phyloP scores from a whole-genome alignment of 64 coral and sea anemone species.

The Porites australiensis region DNA sequence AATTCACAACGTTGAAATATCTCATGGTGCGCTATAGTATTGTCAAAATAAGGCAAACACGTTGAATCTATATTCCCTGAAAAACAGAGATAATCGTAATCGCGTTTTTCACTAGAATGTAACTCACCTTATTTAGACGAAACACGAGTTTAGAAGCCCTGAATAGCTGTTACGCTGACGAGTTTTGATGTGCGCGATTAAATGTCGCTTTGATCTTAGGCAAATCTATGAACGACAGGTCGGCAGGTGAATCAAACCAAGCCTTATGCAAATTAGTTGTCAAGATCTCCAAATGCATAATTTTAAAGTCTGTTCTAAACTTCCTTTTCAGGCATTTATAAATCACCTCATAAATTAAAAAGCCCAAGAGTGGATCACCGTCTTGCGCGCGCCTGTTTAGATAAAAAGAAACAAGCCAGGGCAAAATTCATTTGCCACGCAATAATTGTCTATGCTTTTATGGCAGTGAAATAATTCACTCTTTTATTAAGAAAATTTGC shows the following conservation, averaged over 20 bases:
- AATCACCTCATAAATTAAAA: background rate
- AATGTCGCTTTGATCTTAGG: conserved; percentile 52
- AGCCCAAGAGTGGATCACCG: background rate
- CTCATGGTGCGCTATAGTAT: conserved; percentile 21
- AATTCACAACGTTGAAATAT: background rate
- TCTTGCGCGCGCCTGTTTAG: conserved; percentile 3
- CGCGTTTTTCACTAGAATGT: background rate
- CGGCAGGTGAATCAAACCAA: conserved; percentile 48
- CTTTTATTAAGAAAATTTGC: conserved; percentile 24
- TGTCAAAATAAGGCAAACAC: conserved; percentile 37
- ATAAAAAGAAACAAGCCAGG: background rate
- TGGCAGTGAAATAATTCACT: background rate
- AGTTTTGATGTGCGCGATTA: conserved; percentile 28
- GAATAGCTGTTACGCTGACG: background rate
- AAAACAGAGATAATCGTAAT: background rate
- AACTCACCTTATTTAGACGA: background rate
- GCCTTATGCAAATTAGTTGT: conserved; percentile 50
- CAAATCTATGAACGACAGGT: conserved; percentile 42
- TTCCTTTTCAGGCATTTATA: conserved; percentile 9
- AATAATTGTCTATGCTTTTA: conserved; percentile 1
- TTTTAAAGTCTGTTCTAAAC: background rate
- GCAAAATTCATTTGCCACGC: background rate
- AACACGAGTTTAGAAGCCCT: background rate
- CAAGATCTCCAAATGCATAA: conserved; percentile 53
- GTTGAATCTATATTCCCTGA: background rate